Evolutionary conservation across 2,113 vertebrate species (phyloP).

Genomic region (Cyphomyrus plagiostoma): DNA sequence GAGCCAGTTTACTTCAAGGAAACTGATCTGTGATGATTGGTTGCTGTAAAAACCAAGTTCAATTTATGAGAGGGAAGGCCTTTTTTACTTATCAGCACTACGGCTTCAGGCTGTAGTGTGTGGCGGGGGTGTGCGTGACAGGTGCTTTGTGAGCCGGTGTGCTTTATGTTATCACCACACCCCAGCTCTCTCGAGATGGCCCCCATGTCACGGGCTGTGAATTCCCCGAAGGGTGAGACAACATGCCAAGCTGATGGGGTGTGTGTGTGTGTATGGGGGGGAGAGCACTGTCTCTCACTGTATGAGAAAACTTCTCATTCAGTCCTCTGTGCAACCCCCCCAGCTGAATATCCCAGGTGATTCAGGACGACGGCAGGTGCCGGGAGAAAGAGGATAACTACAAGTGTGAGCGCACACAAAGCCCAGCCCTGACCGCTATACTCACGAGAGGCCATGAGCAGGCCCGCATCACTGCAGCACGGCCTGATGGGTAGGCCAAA

Average conservation of each 20-base stretch:
- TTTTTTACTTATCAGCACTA: background rate
- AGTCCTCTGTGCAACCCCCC: background rate
- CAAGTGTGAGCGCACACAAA: background rate
- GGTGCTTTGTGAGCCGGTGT: background rate
- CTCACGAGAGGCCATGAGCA: background rate
- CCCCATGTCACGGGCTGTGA: background rate
- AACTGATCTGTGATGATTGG: background rate
- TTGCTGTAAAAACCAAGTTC: background rate
- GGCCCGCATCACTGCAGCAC: background rate
- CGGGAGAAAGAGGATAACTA: background rate
- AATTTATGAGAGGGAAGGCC: constrained; percentile 4
- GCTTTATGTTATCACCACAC: background rate
- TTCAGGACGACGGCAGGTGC: background rate
- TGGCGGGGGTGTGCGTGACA: background rate
- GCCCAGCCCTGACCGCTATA: background rate
- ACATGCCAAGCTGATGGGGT: background rate
- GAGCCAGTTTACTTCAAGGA: background rate
- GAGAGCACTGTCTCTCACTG: background rate
- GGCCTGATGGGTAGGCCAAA: background rate
- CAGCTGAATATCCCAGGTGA: background rate
- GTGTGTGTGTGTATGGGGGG: background rate
- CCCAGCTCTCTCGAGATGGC: background rate
- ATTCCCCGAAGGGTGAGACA: background rate
- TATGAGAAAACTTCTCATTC: background rate
- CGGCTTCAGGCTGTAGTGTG: background rate